Percentiles rank a stretch among this genome's conserved stretches.
Conservation (phyloP, 2,797 vertebrate species). For the Poecilia velifera region DNA sequence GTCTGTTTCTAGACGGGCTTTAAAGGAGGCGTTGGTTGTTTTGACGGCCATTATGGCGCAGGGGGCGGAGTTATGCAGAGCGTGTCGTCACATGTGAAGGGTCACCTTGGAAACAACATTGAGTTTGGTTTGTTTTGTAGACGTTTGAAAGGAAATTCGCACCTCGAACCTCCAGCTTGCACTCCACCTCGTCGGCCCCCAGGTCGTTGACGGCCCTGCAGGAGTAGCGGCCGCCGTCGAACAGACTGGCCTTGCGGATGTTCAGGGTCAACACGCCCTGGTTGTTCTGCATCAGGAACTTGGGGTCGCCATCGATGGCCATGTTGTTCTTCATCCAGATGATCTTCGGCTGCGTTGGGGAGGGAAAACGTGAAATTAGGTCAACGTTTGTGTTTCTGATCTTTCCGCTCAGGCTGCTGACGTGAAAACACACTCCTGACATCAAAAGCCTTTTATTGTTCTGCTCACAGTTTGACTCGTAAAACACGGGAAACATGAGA, state of each 20-base stretch:
- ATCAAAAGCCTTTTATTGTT: constrained; percentile 51
- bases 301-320: constrained; percentile 86
- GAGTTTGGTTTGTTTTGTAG: not conserved
- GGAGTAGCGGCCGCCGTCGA: constrained; percentile 88
- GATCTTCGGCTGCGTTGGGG: constrained; percentile 85
- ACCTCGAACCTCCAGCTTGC: constrained; percentile 90
- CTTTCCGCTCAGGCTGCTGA: constrained; percentile 55
- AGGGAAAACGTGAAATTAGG: constrained; percentile 58
- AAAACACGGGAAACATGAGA: constrained; percentile 30
- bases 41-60: too few species aligned
- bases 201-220: constrained; percentile 91
- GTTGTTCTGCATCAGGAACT: constrained; percentile 89
- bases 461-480: constrained; percentile 43
- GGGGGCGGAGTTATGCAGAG: too few species aligned
- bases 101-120: not conserved
- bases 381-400: constrained; percentile 59
- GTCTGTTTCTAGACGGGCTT: too few species aligned
- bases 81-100: too few species aligned
- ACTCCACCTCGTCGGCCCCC: constrained; percentile 86
- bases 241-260: constrained; percentile 90
- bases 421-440: constrained; percentile 31
- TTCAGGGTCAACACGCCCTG: constrained; percentile 90
- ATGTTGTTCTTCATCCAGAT: constrained; percentile 93
- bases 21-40: too few species aligned
- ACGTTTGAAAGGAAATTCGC: constrained; percentile 17